phyloP scores from a whole-genome alignment of 2,113 vertebrate species.

The Hipposideros armiger region DNA sequence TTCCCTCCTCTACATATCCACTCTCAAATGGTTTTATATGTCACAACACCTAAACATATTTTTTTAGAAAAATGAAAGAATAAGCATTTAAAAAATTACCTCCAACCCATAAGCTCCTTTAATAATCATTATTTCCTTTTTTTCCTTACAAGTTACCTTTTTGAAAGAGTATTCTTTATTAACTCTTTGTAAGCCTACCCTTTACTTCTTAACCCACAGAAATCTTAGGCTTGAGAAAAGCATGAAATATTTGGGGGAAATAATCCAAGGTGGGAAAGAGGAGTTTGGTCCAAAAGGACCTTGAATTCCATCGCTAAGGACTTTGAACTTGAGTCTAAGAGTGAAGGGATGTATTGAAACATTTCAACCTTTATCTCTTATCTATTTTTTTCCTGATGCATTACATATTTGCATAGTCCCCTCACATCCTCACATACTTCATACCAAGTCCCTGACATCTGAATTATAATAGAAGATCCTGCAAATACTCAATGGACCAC shows the following conservation, averaged over 20 bases:
- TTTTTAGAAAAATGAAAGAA: background rate
- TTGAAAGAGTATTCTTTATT: background rate
- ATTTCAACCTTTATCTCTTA: background rate
- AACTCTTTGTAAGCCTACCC: background rate
- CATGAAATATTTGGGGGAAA: background rate
- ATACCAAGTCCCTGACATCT: background rate
- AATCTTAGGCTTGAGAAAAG: background rate
- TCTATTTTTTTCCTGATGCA: background rate
- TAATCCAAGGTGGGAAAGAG: background rate
- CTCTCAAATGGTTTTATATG: background rate
- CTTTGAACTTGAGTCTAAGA: constrained; percentile 29
- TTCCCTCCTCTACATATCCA: background rate
- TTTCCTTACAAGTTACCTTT: background rate
- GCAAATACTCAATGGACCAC: background rate
- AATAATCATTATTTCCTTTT: background rate
- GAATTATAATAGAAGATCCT: background rate
- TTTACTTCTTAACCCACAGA: background rate
- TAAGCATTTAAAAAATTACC: background rate
- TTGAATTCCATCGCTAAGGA: background rate
- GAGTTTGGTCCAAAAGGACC: background rate
- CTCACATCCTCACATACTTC: background rate
- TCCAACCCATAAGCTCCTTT: background rate
- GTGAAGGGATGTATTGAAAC: background rate
- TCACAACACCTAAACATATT: background rate
- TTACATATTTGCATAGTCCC: background rate